Conservation (phyloP, 2,888 invertebrate genomes). For the Diarsia rubi region DNA sequence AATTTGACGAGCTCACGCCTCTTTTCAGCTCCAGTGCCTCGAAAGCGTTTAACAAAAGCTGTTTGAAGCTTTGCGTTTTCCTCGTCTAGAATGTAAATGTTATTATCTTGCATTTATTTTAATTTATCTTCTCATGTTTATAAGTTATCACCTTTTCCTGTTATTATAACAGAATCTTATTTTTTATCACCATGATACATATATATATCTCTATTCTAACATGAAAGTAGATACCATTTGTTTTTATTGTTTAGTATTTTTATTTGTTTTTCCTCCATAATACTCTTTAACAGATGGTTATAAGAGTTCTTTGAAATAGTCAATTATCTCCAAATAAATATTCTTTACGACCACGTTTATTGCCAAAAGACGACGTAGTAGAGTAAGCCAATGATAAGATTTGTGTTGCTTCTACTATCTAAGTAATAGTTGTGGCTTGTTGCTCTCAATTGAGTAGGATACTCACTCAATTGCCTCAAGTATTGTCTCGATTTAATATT, state of each 20-base stretch:
- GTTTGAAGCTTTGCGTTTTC: conserved; percentile 23
- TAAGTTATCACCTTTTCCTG: neutral
- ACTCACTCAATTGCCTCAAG: conserved; percentile 52
- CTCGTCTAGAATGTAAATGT: conserved; percentile 22
- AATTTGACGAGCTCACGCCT: conserved; percentile 37
- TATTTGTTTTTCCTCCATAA: neutral
- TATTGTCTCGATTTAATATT: conserved; percentile 54
- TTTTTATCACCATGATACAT: neutral
- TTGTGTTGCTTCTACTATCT: conserved; percentile 36
- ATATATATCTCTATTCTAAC: no score
- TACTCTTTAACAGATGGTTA: conserved; percentile 7
- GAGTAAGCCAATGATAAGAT: conserved; percentile 27
- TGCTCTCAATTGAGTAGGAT: conserved; percentile 49
- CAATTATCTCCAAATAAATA: neutral
- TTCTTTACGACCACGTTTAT: conserved; percentile 14
- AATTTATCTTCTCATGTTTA: neutral
- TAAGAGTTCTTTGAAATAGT: neutral
- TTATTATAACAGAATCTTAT: conserved; percentile 2
- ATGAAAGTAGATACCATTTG: neutral
- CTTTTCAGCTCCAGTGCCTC: conserved; percentile 47
- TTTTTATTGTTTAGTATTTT: conserved; percentile 9
- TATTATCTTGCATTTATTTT: conserved; percentile 30
- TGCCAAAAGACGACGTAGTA: conserved; percentile 7
- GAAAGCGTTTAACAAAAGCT: conserved; percentile 45
- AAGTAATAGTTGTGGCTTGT: conserved; percentile 41